phyloP scores from a whole-genome alignment of 2,888 invertebrate genomes.

The Aspidiotus rigidus region DNA sequence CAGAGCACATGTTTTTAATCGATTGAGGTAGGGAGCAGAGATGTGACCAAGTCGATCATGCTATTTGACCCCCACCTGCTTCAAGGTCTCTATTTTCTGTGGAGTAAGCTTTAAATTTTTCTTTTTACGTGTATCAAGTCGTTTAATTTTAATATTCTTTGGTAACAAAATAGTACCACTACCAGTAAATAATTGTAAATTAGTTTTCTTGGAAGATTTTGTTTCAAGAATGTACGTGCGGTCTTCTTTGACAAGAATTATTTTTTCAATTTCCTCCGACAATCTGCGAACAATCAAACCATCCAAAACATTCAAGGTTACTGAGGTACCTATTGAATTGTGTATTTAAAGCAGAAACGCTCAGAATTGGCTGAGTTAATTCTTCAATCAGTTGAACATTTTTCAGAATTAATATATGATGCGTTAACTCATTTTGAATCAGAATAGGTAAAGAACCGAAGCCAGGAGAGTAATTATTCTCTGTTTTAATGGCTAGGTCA shows the following conservation, averaged over 20 bases:
- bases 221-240: no score
- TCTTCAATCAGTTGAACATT: slow-evolving; percentile 6
- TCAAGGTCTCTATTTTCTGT: background rate
- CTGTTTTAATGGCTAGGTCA: slow-evolving; percentile 1
- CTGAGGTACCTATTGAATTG: slow-evolving; percentile 4
- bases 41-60: slow-evolving; percentile 3
- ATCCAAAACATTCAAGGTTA: background rate
- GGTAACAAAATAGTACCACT: no score
- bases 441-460: background rate
- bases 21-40: slow-evolving; percentile 7
- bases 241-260: no score
- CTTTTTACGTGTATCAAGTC: no score
- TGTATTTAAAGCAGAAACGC: background rate
- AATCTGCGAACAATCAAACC: background rate
- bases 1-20: background rate
- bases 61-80: slow-evolving; percentile 1
- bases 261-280: background rate
- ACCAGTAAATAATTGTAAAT: no score
- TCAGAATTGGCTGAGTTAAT: background rate
- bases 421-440: background rate
- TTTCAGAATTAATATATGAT: background rate
- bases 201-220: no score
- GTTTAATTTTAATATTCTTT: no score
- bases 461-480: slow-evolving; percentile 5
- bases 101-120: no score